Evolutionary conservation across 2,888 invertebrate genomes (phyloP).

Genomic region (Parnassius orleans): DNA sequence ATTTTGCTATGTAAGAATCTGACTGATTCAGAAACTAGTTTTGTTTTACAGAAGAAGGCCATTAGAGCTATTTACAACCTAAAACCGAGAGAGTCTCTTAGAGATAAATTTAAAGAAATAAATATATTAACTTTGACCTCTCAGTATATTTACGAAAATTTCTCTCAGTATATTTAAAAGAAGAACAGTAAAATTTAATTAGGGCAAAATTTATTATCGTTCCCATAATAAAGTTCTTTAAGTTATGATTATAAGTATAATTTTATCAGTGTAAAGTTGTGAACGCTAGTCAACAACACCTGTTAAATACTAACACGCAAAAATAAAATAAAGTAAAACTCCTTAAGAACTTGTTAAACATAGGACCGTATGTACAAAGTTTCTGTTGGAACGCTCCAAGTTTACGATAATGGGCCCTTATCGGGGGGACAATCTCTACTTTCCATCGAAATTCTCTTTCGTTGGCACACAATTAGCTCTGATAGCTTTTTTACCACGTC

Average conservation of each 20-base stretch:
- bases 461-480: slow-evolving; percentile 73
- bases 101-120: too few relatives aligned
- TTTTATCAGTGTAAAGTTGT: slow-evolving; percentile 47
- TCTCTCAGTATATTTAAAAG: slow-evolving; percentile 8
- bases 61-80: too few relatives aligned
- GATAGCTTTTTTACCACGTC: slow-evolving; percentile 73
- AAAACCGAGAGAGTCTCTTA: too few relatives aligned
- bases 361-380: slow-evolving; percentile 59
- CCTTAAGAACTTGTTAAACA: slow-evolving; percentile 49
- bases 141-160: too few relatives aligned
- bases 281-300: slow-evolving; percentile 37
- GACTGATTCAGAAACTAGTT: too few relatives aligned
- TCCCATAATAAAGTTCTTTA: slow-evolving; percentile 33
- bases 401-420: slow-evolving; percentile 67
- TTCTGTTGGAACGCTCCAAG: slow-evolving; percentile 57
- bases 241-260: slow-evolving; percentile 40
- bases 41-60: too few relatives aligned
- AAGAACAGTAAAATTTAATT: slow-evolving; percentile 13
- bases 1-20: too few relatives aligned
- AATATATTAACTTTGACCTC: too few relatives aligned
- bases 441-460: slow-evolving; percentile 70
- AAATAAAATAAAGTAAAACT: slow-evolving; percentile 54
- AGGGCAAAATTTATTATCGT: slow-evolving; percentile 32
- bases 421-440: slow-evolving; percentile 57
- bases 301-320: slow-evolving; percentile 56